Evolutionary conservation across 2,113 vertebrate species (phyloP).

Genomic region (Archilochus colubris): DNA sequence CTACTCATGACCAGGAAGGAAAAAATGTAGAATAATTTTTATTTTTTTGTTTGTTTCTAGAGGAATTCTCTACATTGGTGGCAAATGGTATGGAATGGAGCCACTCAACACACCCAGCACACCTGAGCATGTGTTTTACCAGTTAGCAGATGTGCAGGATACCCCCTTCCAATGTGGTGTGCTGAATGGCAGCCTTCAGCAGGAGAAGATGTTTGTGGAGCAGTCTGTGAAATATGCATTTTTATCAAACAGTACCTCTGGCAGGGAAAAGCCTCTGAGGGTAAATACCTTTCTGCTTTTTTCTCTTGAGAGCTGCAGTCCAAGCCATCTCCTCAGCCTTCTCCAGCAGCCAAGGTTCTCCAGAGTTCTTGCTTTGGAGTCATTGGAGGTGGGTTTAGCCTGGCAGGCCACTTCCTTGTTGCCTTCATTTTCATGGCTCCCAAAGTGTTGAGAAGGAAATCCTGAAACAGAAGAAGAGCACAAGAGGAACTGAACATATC

Average conservation of each 20-base stretch:
- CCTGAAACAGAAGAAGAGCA: not conserved
- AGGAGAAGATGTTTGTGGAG: not conserved
- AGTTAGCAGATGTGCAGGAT: constrained; percentile 3
- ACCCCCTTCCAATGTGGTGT: constrained; percentile 60
- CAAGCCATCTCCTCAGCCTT: not conserved
- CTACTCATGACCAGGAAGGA: rapidly evolving
- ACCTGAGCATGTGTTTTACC: constrained; percentile 68
- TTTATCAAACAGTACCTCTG: constrained; percentile 35
- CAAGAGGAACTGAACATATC: not conserved
- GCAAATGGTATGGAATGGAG: constrained; percentile 65
- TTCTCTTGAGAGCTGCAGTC: not conserved
- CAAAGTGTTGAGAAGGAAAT: not conserved
- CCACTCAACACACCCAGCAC: constrained; percentile 53
- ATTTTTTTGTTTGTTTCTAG: constrained; percentile 10
- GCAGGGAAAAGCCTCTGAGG: constrained; percentile 31
- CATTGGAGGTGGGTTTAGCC: not conserved
- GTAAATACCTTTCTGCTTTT: constrained; percentile 29
- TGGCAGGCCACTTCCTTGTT: not conserved
- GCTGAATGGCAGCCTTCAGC: constrained; percentile 19
- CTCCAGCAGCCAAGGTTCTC: not conserved
- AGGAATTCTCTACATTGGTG: constrained; percentile 65
- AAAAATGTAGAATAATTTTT: not conserved
- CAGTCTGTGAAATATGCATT: not conserved
- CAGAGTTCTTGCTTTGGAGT: not conserved
- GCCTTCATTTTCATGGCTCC: not conserved